Conservation (phyloP, 2,797 vertebrate species). For the Bucorvus abyssinicus region DNA sequence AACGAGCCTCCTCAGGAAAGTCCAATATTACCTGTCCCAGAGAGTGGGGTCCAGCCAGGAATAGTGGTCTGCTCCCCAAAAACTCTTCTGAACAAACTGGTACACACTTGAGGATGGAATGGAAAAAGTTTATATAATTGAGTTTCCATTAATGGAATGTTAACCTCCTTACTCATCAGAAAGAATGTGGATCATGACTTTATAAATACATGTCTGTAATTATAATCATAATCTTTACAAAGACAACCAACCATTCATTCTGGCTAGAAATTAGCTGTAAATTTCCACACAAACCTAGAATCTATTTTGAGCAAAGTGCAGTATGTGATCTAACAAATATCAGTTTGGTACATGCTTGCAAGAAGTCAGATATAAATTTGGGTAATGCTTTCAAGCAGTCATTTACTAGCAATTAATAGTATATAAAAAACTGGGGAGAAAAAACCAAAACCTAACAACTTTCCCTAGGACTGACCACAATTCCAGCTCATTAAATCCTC, state of each 20-base stretch:
- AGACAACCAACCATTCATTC: not conserved
- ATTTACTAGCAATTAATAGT: not conserved
- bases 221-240: not conserved
- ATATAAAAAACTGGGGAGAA: not conserved
- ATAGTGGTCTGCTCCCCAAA: not conserved
- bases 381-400: not conserved
- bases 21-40: not conserved
- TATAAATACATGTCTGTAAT: not conserved
- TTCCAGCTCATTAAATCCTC: constrained; percentile 18
- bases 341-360: not conserved
- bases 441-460: not conserved
- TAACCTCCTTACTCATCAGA: not conserved
- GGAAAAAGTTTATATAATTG: not conserved
- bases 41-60: not conserved
- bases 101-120: not conserved
- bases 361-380: not conserved
- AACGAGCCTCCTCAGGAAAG: not conserved
- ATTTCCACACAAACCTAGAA: constrained; percentile 27
- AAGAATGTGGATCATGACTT: not conserved
- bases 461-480: not conserved
- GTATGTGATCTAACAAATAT: not conserved
- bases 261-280: not conserved
- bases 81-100: not conserved
- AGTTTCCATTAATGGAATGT: constrained; percentile 19
- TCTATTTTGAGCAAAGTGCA: not conserved